Base-by-base conservation (phyloP, 2,113 vertebrate genomes). In the Cyanoderma ruficeps region DNA sequence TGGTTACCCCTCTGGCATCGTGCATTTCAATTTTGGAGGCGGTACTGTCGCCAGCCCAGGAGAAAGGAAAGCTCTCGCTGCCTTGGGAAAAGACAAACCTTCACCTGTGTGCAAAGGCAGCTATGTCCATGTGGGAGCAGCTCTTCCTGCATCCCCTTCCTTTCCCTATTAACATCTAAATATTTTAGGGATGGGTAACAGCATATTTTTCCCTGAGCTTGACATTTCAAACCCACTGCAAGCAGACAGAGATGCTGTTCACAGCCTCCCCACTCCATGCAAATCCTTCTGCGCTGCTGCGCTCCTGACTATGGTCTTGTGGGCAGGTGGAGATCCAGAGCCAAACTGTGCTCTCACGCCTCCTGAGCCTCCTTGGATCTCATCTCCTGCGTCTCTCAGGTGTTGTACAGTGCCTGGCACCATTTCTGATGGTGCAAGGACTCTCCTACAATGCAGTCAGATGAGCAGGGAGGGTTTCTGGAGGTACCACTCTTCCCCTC, bases 391-490 rank as follows among this genome's bases (percentile, higher is more conserved):
- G 0, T 71, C n/a, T 4, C 82, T 63, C 35, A 2, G 23, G 60
- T 1, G 0, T 16, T 27, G 49, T n/a, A 18, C 35, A 11, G 63
- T 30, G 44, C 35, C 67, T 44, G 49, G 61, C 52, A 63, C 47
- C 30, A 4, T 41, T 50, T 67, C n/a, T 56, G 47, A 24, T 39
- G 49, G 74, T 15, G 37, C 41, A 37, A 50, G 41, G 60, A 14
- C 13, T 33, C 28, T 31, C 16, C 71, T 53, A 0, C 44, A 35
- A 9, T 1, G 3, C 0, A 0, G 30, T 1, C 0, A 1, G 68
- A 49, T 37, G 72, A 70, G 30, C 44, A 41, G 75, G 74, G 63
- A 71, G 35, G 11, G 47, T 52, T 74, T 92, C n/a, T 30, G 65
- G 23, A 71, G 46, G 56, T 64, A 37, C 41, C 57, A 70, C 33